These are phyloP conservation scores for Cylindroiulus punctatus DNA, from an alignment of 2,888 invertebrate species.

Conservation along the genomic window DNA sequence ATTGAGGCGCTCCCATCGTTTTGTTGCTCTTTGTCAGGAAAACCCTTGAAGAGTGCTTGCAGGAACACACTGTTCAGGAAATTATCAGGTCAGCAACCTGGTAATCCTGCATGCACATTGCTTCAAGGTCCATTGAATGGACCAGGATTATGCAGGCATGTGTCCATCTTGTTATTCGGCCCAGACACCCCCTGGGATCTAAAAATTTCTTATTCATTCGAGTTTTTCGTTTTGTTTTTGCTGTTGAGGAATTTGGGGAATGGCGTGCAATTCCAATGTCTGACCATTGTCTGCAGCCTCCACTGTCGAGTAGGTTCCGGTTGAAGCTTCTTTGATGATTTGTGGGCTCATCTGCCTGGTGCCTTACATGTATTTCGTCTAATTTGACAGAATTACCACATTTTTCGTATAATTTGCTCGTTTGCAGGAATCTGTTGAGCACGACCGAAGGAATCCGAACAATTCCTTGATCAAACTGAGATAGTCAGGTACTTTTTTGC, in stretches of 20 bases:
- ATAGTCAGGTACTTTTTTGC: no score
- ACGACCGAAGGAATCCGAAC: no score
- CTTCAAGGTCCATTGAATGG: neutral
- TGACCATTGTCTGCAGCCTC: neutral
- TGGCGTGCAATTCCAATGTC: neutral
- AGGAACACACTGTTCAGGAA: neutral
- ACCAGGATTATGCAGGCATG: conserved; percentile 16
- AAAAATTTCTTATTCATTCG: neutral
- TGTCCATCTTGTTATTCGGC: neutral
- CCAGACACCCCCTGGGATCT: neutral
- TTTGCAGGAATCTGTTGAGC: no score
- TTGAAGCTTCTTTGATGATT: neutral
- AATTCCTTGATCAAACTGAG: no score
- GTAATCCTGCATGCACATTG: neutral
- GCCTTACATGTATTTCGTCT: no score
- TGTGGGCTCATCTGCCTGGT: neutral
- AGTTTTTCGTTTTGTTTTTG: neutral
- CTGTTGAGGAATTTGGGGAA: neutral
- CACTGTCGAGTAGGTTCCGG: no score
- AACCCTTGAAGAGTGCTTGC: conserved; percentile 17
- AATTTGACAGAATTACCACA: no score
- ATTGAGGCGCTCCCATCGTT: neutral
- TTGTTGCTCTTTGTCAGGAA: neutral
- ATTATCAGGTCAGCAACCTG: conserved; percentile 5
- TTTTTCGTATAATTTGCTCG: no score